Evolutionary conservation across 2,888 invertebrate genomes (phyloP), one percentile per base, ranked within the genome.

Genomic region (Cyaniris semiargus): DNA sequence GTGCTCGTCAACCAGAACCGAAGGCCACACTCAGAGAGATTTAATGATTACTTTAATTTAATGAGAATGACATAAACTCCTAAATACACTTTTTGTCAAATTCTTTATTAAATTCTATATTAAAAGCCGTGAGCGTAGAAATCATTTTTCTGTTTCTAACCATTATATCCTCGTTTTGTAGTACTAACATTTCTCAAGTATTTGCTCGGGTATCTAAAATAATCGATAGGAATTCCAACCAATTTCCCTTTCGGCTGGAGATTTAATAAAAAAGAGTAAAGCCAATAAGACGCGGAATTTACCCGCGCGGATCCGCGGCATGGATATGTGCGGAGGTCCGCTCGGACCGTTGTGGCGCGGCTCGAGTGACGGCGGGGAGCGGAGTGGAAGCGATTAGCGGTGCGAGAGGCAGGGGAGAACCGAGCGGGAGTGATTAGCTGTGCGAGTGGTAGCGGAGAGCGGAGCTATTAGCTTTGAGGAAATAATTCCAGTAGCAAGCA

Each of bases 241-340:
- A 66, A 66, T 66, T 66, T 66, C 66, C 66, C 66, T 66, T 66
- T 66, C 66, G 66, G 15, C 27, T 31, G 23, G 66, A 27, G 66
- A 66, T 66, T 66, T 66, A 66, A 66, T 66, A 66, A 66, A 66
- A 71, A 71, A n/a, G 10, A 34, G 21, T 71, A 71, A 71, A 71
- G 71, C 71, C 38, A 71, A 71, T 71, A 71, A 71, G 38, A 71
- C 38, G 71, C 66, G 71, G 71, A 71, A 71, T 71, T 71, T 71
- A 71, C 15, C 66, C 66, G 66, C 66, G 31, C 66, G 18, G 66
- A 66, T 15, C 66, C 66, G 66, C 66, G 66, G 66, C 27, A 66
- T 66, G 66, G 27, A 66, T 66, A 66, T 66, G 66, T 66, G 27
- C 23, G 66, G 27, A 66, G 66, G 31, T 66, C 66, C 66, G 66